A percentile compares a stretch with the other conserved stretches of the same genome.
phyloP scores from a whole-genome alignment of 1,140 invertebrate species.

The Drosophila quadrilineata region DNA sequence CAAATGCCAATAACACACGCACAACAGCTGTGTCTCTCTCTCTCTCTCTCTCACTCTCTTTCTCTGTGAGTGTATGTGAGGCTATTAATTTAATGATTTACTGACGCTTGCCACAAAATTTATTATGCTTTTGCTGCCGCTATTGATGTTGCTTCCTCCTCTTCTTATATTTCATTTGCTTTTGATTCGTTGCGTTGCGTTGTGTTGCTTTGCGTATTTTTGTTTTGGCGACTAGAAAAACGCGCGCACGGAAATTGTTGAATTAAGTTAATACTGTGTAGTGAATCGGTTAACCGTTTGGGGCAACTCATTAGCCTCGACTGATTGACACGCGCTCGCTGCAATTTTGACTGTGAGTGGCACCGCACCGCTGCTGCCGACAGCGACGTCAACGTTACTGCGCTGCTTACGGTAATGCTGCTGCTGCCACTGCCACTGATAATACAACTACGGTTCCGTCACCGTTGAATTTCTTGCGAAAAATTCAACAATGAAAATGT shows the following conservation, averaged over 20 bases:
- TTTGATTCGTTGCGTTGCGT: neutral
- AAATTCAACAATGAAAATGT: slow-evolving; percentile 59
- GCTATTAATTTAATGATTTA: slow-evolving; percentile 80
- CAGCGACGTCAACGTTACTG: slow-evolving; percentile 20
- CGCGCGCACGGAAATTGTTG: slow-evolving; percentile 24
- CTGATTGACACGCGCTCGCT: slow-evolving; percentile 41
- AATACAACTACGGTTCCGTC: slow-evolving; percentile 14
- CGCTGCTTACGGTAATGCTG: slow-evolving; percentile 29
- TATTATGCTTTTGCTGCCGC: slow-evolving; percentile 42
- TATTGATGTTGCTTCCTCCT: slow-evolving; percentile 3
- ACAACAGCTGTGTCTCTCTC: slow-evolving; percentile 42
- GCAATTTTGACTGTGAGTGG: slow-evolving; percentile 11
- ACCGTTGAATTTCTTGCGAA: slow-evolving; percentile 54
- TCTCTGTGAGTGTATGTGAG: slow-evolving; percentile 32
- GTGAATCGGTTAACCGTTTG: slow-evolving; percentile 22
- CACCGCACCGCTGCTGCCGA: slow-evolving; percentile 11
- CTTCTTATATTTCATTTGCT: no score
- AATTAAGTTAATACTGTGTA: neutral
- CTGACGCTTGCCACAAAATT: slow-evolving; percentile 67
- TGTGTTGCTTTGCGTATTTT: slow-evolving; percentile 14
- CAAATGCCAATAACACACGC: slow-evolving; percentile 44
- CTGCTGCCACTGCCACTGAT: slow-evolving; percentile 30
- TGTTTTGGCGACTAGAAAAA: slow-evolving; percentile 32
- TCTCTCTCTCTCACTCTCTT: slow-evolving; percentile 1
- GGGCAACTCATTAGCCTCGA: slow-evolving; percentile 34